Evolutionary conservation across 2,113 vertebrate species (phyloP), one percentile per base, ranked within the genome.

Genomic region (Colistium nudipinnis): DNA sequence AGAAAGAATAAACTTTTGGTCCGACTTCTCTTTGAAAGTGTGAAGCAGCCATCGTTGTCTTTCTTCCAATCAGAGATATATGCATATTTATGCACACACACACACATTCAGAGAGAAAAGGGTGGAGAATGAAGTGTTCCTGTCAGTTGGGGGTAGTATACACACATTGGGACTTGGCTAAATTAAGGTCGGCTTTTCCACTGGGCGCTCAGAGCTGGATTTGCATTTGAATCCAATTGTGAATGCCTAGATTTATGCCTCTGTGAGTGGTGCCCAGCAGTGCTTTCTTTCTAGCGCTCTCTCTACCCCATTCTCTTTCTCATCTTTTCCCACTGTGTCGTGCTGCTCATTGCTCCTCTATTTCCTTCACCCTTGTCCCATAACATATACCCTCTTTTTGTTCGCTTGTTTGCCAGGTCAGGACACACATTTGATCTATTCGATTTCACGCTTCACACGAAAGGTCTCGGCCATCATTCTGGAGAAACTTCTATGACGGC

Each of bases 211-310:
- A 11, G 72, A 49, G 53, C 43, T 41, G 10, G 65, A 94, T 94
- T 93, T 91, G 91, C 92, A 93, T 94, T 90, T 93, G 90, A 91
- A 94, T 93, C 75, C 78, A 67, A 85, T 87, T 88, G 87, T 90
- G 85, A 85, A 80, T n/a, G 74, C 35, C 61, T 82, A 82, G 86
- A 92, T 91, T 91, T 86, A 89, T 92, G 91, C 80, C 68, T 82
- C 68, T 78, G 78, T 83, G 69, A 88, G 82, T 70, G 81, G 63
- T 80, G 88, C 84, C 84, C 88, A 87, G 80, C 76, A 74, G 90
- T 55, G 83, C 69, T 85, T 83, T 85, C n/a, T 83, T 78, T 74
- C 52, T 54, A 45, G 62, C 78, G 78, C 70, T 72, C 55, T 66
- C 49, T 56, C 45, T 28, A 1, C 52, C 28, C 61, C 43, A 53